These are phyloP conservation scores for Upupa epops DNA, from an alignment of 2,113 vertebrate species.

Conservation along the genomic window DNA sequence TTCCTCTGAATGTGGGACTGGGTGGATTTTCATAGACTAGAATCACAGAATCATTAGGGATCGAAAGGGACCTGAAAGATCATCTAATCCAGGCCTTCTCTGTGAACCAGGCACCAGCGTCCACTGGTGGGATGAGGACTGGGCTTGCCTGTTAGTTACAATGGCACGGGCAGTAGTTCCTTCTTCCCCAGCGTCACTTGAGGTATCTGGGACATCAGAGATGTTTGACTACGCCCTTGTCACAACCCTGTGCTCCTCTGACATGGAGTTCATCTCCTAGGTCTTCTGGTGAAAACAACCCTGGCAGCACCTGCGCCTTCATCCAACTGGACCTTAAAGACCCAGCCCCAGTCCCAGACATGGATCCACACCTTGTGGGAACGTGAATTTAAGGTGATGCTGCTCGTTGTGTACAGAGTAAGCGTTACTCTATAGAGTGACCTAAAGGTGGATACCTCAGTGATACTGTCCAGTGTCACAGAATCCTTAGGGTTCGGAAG, in stretches of 20 bases:
- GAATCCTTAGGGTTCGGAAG: too few relatives aligned
- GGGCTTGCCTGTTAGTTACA: background rate
- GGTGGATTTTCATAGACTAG: background rate
- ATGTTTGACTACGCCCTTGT: background rate
- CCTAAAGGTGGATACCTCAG: background rate
- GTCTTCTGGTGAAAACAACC: background rate
- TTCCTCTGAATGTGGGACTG: background rate
- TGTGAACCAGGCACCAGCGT: background rate
- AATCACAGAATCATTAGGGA: too few relatives aligned
- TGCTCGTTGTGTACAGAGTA: fast-evolving
- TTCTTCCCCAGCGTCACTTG: background rate
- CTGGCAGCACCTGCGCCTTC: background rate
- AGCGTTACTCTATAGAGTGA: too few relatives aligned
- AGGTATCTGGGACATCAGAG: background rate
- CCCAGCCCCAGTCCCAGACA: background rate
- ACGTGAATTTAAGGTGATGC: background rate
- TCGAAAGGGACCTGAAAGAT: too few relatives aligned
- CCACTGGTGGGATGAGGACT: background rate
- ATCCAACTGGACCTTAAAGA: background rate
- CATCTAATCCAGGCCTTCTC: background rate
- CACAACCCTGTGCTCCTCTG: background rate
- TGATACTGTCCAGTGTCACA: background rate
- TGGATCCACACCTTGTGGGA: background rate
- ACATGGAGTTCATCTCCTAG: background rate
- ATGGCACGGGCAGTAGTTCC: background rate